Evolutionary conservation across 2,797 vertebrate species (phyloP).

Genomic region (Sphenodon punctatus): DNA sequence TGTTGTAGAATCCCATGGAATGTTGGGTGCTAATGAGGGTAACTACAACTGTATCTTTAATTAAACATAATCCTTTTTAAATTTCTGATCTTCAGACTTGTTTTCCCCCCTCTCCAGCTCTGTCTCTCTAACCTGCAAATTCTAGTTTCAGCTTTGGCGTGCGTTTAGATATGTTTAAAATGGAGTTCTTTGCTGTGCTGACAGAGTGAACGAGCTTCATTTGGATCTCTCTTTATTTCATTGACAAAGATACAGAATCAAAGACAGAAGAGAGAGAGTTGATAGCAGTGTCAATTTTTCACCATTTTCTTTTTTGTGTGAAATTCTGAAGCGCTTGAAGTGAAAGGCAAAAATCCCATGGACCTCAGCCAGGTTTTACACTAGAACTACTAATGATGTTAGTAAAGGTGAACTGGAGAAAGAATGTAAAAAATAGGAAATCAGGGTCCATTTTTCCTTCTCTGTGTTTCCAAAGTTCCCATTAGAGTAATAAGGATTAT

Average conservation of each 20-base stretch:
- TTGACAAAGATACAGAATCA: background rate
- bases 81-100: background rate
- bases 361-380: no score
- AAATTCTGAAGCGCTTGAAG: no score
- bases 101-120: background rate
- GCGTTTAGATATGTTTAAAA: background rate
- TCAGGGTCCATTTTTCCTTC: no score
- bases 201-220: rapidly evolving
- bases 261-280: background rate
- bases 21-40: no score
- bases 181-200: background rate
- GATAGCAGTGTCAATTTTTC: rapidly evolving
- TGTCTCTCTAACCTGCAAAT: conserved; percentile 1
- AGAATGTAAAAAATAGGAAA: no score
- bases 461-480: no score
- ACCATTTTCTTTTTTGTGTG: background rate
- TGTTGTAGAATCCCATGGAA: no score
- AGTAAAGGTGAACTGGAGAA: no score
- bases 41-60: background rate
- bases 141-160: conserved; percentile 23
- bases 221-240: rapidly evolving
- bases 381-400: no score
- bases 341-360: no score
- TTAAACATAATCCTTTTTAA: background rate
- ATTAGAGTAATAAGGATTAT: no score